These are phyloP conservation scores for Mycteria americana DNA, from an alignment of 2,797 vertebrate species.

Conservation along the genomic window DNA sequence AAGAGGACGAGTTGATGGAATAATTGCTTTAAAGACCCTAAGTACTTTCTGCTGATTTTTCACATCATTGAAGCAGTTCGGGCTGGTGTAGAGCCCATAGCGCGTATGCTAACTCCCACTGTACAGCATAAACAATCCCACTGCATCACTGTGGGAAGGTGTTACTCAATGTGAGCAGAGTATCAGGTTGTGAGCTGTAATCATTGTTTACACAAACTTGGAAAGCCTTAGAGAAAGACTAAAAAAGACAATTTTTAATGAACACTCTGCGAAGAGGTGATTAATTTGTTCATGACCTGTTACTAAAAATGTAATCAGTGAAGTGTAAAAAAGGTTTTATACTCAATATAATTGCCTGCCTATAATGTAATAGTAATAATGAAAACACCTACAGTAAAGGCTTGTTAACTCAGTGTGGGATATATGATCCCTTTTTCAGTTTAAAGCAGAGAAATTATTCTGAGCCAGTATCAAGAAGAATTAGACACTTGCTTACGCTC, in stretches of 20 bases:
- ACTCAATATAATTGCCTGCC: conserved; percentile 13
- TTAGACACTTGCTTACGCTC: not conserved
- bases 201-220: conserved; percentile 2
- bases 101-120: not conserved
- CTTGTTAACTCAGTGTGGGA: conserved; percentile 19
- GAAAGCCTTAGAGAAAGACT: not conserved
- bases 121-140: not conserved
- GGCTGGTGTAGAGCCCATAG: not conserved
- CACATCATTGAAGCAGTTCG: not conserved
- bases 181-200: not conserved
- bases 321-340: conserved; percentile 24
- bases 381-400: conserved; percentile 46
- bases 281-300: conserved; percentile 46
- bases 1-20: not conserved
- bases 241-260: conserved; percentile 3
- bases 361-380: conserved; percentile 32
- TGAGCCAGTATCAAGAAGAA: not conserved
- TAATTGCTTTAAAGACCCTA: not conserved
- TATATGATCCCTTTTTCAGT: conserved; percentile 1
- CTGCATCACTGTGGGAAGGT: not conserved
- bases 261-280: not conserved
- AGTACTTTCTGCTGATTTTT: not conserved
- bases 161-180: not conserved
- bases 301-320: conserved; percentile 22
- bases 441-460: not conserved